These are phyloP conservation scores for Salvelinus namaycush DNA, from an alignment of 2,113 vertebrate species.

Conservation along the genomic window DNA sequence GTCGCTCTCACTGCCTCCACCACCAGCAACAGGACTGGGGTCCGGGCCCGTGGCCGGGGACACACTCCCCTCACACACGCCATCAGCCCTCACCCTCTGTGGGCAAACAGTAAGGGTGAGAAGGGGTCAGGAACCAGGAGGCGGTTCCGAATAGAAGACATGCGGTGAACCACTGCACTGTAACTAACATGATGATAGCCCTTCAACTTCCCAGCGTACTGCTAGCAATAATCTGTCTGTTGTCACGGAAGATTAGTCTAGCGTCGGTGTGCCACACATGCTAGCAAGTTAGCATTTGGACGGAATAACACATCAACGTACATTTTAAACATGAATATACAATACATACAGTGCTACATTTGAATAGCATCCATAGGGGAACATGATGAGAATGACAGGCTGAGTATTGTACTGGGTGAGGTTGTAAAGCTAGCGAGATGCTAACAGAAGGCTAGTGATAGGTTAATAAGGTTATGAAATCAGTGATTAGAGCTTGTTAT, in stretches of 20 bases:
- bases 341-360: background rate
- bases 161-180: background rate
- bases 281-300: no score
- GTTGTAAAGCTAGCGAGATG: background rate
- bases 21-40: slow-evolving; percentile 68
- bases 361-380: background rate
- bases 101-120: slow-evolving; percentile 68
- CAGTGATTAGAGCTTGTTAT: background rate
- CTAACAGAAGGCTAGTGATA: background rate
- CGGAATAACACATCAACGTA: background rate
- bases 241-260: no score
- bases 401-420: background rate
- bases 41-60: slow-evolving; percentile 34
- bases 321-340: background rate
- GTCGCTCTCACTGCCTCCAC: slow-evolving; percentile 44
- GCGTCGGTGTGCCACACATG: no score
- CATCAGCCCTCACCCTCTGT: slow-evolving; percentile 82
- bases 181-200: no score
- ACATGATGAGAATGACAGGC: background rate
- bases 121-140: slow-evolving; percentile 17
- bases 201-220: no score
- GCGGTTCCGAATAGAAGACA: background rate
- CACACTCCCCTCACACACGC: slow-evolving; percentile 69
- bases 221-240: no score
- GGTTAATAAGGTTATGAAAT: background rate